A percentile compares a stretch with the other conserved stretches of the same genome.
These are phyloP conservation scores for Lasiurus borealis DNA, from an alignment of 2,113 vertebrate species.

Conservation along the genomic window DNA sequence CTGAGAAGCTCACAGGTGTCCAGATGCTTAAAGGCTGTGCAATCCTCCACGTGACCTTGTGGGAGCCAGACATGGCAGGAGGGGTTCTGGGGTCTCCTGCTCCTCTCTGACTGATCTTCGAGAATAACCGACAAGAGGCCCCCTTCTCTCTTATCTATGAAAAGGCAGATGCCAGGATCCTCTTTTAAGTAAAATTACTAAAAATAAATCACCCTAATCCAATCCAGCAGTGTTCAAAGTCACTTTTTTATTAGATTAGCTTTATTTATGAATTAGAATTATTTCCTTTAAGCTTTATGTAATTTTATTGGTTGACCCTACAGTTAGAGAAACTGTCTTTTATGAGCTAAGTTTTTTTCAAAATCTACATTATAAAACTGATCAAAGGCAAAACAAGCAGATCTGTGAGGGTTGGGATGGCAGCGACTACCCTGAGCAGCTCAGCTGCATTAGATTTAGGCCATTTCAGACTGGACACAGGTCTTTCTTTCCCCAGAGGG, in stretches of 20 bases:
- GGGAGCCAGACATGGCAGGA: background rate
- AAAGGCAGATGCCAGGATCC: constrained; percentile 50
- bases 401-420: no score
- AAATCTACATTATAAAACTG: no score
- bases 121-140: background rate
- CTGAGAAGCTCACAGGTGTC: background rate
- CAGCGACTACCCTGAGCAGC: accelerated
- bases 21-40: background rate
- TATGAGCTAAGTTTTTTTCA: background rate
- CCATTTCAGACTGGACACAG: accelerated
- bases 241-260: constrained; percentile 45
- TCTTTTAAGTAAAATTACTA: constrained; percentile 28
- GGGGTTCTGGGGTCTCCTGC: background rate
- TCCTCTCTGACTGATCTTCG: background rate
- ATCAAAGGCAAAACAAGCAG: background rate
- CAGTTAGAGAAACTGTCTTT: background rate
- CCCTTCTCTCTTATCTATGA: background rate
- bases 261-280: constrained; percentile 41
- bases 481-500: background rate
- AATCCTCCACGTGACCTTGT: background rate
- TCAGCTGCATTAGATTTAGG: background rate
- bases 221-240: background rate
- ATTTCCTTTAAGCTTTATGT: constrained; percentile 1
- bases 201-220: constrained; percentile 36
- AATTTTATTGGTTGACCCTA: background rate